These are phyloP conservation scores for Oplegnathus fasciatus DNA, from an alignment of 2,113 vertebrate genomes.

Conservation along the genomic window DNA sequence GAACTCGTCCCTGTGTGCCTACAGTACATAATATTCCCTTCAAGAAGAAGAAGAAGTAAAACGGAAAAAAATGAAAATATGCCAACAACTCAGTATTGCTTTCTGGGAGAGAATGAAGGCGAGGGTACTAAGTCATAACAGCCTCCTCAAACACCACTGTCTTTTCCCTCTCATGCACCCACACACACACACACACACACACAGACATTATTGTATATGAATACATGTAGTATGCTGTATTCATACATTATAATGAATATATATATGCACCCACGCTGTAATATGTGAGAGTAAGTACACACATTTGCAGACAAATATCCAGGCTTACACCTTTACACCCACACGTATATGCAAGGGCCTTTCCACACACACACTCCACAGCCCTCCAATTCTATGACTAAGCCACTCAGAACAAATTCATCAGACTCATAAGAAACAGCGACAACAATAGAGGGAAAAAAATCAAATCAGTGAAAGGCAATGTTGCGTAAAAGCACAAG, in stretches of 20 bases:
- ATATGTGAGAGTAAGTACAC: conserved; percentile 3
- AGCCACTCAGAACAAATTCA: conserved; percentile 61
- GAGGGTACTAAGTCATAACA: conserved; percentile 64
- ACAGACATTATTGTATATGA: conserved; percentile 33
- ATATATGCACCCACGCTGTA: background rate
- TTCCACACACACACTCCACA: background rate
- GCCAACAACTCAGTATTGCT: conserved; percentile 66
- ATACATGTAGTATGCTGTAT: conserved; percentile 19
- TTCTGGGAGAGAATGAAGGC: conserved; percentile 58
- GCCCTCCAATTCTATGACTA: conserved; percentile 47
- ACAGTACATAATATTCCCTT: conserved; percentile 80
- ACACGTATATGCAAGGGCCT: background rate
- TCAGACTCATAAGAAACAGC: conserved; percentile 63
- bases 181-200: background rate
- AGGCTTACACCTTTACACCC: conserved; percentile 3
- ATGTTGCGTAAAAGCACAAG: conserved; percentile 66
- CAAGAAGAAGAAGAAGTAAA: conserved; percentile 63
- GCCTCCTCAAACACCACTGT: conserved; percentile 38
- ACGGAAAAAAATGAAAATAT: conserved; percentile 64
- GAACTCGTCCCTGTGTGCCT: conserved; percentile 79
- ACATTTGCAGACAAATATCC: conserved; percentile 34
- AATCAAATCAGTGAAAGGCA: conserved; percentile 73
- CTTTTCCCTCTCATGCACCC: conserved; percentile 26
- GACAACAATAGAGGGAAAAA: conserved; percentile 66
- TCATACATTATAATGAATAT: conserved; percentile 32